Base-by-base conservation (phyloP, 2,113 vertebrate species). In the Aegithalos caudatus region DNA sequence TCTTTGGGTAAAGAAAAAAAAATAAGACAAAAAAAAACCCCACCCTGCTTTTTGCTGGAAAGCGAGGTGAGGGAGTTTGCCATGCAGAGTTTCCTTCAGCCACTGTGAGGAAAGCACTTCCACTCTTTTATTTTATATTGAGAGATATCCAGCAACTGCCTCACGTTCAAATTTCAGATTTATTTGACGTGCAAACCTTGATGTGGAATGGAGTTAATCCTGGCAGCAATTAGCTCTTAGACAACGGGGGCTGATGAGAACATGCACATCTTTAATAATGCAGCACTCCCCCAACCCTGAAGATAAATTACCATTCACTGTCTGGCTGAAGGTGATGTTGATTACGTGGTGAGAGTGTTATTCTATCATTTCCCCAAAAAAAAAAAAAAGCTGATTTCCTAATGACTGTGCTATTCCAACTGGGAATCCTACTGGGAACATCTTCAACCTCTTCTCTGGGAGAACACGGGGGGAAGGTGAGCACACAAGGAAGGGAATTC, bases 171-270 rank as follows among this genome's bases (percentile, higher is more conserved):
- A 78, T 67, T 66, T 31, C 33, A 84, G 23, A 70, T 44, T 35
- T 86, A 79, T 45, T 90, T 66, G 60, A 51, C 0, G 5, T 11
- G 10, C 17, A 73, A 22, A 62, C 38, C 78, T 50, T 67, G 78
- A 86, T 16, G 6, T 56, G 23, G 82, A 94, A 88, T 15, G 2
- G 35, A 84, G 38, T 72, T 82, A 40, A 86, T 81, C 86, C 66
- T 50, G 82, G 61, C 58, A 87, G 57, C 83, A 92, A 88, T 91
- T 79, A 94, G 25, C 94, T 96, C 57, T 35, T 84, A 76, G 29
- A 85, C 60, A 67, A 81, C 3, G 70, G 29, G 24, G 3, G 3
- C 54, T 73, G 69, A 53, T 79, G 89, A 82, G 88, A 62, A 50
- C 57, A 22, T 2, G 42, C 51, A 16, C 12, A 10, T 71, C 85